These are phyloP conservation scores for Phataginus tricuspis DNA, from an alignment of 2,797 vertebrate species.

Conservation along the genomic window DNA sequence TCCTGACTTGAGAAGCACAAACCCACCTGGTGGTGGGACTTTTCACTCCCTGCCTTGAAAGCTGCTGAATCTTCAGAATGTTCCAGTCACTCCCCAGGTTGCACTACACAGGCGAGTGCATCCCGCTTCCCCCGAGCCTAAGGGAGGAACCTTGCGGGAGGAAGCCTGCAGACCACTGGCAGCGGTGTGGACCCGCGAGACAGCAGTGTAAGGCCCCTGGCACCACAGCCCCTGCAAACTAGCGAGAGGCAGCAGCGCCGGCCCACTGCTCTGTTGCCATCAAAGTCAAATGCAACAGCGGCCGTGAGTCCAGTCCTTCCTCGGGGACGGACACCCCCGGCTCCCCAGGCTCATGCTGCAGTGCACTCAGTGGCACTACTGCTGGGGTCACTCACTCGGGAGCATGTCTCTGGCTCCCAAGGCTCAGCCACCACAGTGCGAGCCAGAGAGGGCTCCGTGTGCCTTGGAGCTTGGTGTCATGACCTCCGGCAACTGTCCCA, in stretches of 20 bases:
- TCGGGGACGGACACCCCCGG: constrained; percentile 37
- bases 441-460: no score
- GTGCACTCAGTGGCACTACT: constrained; percentile 58
- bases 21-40: constrained; percentile 32
- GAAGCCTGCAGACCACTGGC: constrained; percentile 56
- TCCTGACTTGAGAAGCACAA: constrained; percentile 55
- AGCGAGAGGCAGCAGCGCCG: background rate
- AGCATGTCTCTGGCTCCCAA: background rate
- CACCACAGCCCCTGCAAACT: background rate
- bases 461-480: background rate
- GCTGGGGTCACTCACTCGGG: background rate
- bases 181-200: background rate
- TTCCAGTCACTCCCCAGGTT: background rate
- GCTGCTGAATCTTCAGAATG: background rate
- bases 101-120: background rate
- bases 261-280: background rate
- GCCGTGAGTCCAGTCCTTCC: constrained; percentile 9
- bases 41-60: constrained; percentile 35
- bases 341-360: background rate
- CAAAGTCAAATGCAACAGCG: constrained; percentile 60
- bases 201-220: constrained; percentile 37
- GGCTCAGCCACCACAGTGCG: background rate
- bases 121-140: constrained; percentile 70
- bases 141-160: constrained; percentile 45
- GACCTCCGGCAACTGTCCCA: constrained; percentile 3